Evolutionary conservation across 2,113 vertebrate species (phyloP), one percentile per base, ranked within the genome.

Genomic region (Petrocephalus zakoni): DNA sequence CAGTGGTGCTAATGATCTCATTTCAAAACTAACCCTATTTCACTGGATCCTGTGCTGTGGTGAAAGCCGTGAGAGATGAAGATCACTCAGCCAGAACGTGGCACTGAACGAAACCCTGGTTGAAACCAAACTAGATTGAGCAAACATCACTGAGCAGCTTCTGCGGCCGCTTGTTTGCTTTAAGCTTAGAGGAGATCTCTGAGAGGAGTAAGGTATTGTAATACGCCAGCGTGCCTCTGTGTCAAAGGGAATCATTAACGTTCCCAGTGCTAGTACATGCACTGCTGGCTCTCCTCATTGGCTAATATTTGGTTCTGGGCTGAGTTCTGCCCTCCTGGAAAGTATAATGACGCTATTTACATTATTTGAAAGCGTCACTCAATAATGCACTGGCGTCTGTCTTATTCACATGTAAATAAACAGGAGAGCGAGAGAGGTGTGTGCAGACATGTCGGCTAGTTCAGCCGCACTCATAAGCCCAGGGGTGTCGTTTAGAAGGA

Each of bases 361-460:
- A 55, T 89, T 78, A 25, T 89, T 86, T 47, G 29, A 89, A 86
- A 47, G 55, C 6, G 15, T 1, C 29, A 19, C 4, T 49, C 68
- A 88, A 37, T 51, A 88, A 34, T 72, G n/a, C 47, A 21, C 8
- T 17, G 58, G 51, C 13, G 42, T 15, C 37, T 51, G 42, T 72
- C 46, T 72, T 83, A 84, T 89, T 86, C 49, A 86, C 51, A 15
- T 89, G 84, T 78, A 86, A 89, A 86, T 56, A 51, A 64, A 83
- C 37, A 17, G 9, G 58, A 56, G 51, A 37, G 11, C 22, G 21
- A 46, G 52, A 55, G 10, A 19, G 84, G 84, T 19, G 6, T 53
- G 52, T 55, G 4, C 6, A 13, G 81, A 47, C 46, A n/a, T 4
- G 21, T 25, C 9, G 10, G 4, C 46, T 11, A 46, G 15, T 37